Conservation (phyloP, 1,140 invertebrate species). For the Dreissena polymorpha region DNA sequence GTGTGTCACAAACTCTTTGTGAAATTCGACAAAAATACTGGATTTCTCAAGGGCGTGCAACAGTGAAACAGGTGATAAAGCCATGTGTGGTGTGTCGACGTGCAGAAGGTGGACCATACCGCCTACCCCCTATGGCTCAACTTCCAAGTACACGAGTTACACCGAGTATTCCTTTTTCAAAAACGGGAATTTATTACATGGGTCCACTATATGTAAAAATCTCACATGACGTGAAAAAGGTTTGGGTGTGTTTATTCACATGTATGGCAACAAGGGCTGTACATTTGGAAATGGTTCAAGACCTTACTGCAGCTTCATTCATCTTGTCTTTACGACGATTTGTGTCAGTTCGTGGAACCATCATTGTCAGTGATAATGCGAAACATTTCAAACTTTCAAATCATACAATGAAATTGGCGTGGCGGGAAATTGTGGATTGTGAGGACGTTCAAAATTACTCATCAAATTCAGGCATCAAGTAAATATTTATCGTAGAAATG, state of each 20-base stretch:
- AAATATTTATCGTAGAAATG: constrained; percentile 1
- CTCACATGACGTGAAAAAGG: not conserved
- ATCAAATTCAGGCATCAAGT: not conserved
- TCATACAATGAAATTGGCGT: not conserved
- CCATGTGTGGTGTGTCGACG: not conserved
- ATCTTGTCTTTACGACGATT: constrained; percentile 13
- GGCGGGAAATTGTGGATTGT: not conserved
- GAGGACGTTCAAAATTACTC: constrained; percentile 13
- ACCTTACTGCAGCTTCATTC: constrained; percentile 16
- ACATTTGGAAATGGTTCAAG: constrained; percentile 30
- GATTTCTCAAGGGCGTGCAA: constrained; percentile 23
- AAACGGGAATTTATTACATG: not conserved
- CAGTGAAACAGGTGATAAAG: not conserved
- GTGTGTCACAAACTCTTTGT: constrained; percentile 21
- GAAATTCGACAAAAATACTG: constrained; percentile 27
- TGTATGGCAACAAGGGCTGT: constrained; percentile 8
- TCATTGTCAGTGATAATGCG: constrained; percentile 17
- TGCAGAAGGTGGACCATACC: constrained; percentile 9
- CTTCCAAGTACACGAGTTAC: constrained; percentile 1
- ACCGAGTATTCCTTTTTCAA: not conserved
- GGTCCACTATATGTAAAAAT: not conserved
- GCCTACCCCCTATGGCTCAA: not conserved
- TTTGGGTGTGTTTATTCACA: constrained; percentile 23
- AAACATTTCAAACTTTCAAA: constrained; percentile 10
- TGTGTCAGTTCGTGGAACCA: constrained; percentile 8